Conservation (phyloP, 2,113 vertebrate species). For the Cygnus buccinator region DNA sequence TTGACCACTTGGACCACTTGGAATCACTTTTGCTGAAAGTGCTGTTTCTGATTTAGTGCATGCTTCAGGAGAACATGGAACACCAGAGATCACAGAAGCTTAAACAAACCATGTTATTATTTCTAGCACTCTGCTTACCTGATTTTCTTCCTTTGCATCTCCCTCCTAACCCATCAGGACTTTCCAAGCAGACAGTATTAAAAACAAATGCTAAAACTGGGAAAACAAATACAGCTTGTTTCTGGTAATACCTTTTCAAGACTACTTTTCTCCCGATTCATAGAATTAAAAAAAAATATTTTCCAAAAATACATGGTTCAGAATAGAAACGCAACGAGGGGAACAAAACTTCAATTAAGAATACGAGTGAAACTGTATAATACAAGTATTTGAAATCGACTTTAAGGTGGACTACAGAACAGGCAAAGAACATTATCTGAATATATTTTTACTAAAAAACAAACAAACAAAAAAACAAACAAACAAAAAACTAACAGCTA, state of each 20-base stretch:
- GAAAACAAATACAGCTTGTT: not conserved
- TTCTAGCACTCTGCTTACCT: not conserved
- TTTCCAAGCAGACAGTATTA: not conserved
- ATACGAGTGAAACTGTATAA: not conserved
- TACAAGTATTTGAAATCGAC: not conserved
- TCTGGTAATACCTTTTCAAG: not conserved
- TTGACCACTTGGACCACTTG: not conserved
- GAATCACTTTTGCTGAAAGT: not conserved
- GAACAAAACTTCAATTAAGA: not conserved
- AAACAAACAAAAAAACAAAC: not conserved
- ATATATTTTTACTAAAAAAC: not conserved
- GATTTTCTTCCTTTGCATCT: not conserved
- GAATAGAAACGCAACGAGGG: not conserved
- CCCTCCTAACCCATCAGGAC: not conserved
- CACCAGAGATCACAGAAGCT: not conserved
- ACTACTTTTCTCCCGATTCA: not conserved
- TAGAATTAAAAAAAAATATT: not conserved
- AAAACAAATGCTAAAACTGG: not conserved
- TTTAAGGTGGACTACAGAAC: not conserved
- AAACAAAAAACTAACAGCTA: not conserved
- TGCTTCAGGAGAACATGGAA: not conserved
- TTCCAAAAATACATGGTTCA: not conserved
- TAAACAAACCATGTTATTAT: not conserved
- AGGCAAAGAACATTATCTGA: not conserved
- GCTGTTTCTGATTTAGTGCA: not conserved